Evolutionary conservation across 1,140 invertebrate species (phyloP).

Genomic region (Anadara kagoshimensis): DNA sequence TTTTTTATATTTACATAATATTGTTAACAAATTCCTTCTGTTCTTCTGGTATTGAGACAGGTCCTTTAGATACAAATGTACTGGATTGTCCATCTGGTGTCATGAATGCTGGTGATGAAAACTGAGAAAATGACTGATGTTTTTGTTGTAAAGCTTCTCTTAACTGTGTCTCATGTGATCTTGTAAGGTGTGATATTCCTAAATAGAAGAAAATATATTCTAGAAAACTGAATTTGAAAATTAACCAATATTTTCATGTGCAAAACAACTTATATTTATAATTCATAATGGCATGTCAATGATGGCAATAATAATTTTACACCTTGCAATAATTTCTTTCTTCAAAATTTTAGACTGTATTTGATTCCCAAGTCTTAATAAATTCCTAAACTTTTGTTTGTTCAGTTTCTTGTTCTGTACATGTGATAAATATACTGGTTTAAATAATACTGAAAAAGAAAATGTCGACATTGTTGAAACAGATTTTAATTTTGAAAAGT

Average conservation of each 20-base stretch:
- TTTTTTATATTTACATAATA: too few relatives aligned
- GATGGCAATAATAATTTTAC: too few relatives aligned
- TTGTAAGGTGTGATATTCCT: conserved; percentile 86
- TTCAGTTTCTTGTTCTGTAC: too few relatives aligned
- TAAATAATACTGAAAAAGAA: too few relatives aligned
- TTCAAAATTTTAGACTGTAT: too few relatives aligned
- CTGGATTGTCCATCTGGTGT: conserved; percentile 54
- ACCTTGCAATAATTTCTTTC: too few relatives aligned
- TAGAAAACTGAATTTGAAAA: background rate
- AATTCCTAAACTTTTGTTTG: too few relatives aligned
- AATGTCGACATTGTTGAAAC: too few relatives aligned
- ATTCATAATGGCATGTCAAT: too few relatives aligned
- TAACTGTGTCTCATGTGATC: conserved; percentile 80
- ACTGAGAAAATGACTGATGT: conserved; percentile 68
- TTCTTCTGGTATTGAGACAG: conserved; percentile 76
- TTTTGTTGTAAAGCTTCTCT: conserved; percentile 79
- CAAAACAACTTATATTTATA: background rate
- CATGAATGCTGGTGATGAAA: conserved; percentile 56
- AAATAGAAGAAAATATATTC: conserved; percentile 3
- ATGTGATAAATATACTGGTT: too few relatives aligned
- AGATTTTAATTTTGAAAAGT: too few relatives aligned
- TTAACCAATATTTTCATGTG: background rate
- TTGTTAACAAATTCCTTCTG: conserved; percentile 77
- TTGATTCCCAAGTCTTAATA: too few relatives aligned
- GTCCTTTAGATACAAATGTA: conserved; percentile 60